Base-by-base conservation (phyloP, 2,888 invertebrate genomes). In the Tholera decimalis region DNA sequence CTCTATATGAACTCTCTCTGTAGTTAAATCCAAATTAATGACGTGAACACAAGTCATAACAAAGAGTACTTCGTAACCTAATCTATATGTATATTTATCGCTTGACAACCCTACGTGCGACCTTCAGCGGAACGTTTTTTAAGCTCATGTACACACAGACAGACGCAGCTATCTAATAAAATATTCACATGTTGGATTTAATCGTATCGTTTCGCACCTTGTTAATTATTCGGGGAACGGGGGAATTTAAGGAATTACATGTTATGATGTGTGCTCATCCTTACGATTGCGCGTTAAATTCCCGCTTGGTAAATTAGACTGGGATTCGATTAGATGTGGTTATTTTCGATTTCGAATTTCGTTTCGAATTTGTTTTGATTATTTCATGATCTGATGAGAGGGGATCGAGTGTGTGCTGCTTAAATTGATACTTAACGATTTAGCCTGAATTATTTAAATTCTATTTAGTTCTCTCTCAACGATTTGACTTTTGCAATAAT, bases 161-260 rank as follows among this genome's bases (percentile, higher is more conserved):
- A 49, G 26, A 22, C 39, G n/a, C 33, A 20, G 28, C 54, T 49
- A 44, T 62, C 39, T 26, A 55, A 55, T 72, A 62, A 73, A 80
- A 77, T 82, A 82, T 80, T 77, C 67, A 80, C 68, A 66, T n/a
- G 65, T 53, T 49, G 49, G 71, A 80, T 82, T 73, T 64, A 71
- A 82, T 73, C 68, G 59, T 63, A 49, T 59, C 71, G 64, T 61
- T 71, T 64, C 54, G 57, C 58, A 69, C 65, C 49, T 64, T 62
- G 41, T 74, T 81, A 80, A 80, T 82, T 79, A 82, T 82, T 79
- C 30, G 22, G 26, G 15, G 44, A 30, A 9, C 5, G n/a, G 30
- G 57, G 63, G 61, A 56, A 59, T 73, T 66, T 50, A 43, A 49
- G 58, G 58, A 68, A 57, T 73, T 73, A 66, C 67, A 30, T 22